Conservation (phyloP, 2,888 invertebrate genomes). For the Plebejus melissa region DNA sequence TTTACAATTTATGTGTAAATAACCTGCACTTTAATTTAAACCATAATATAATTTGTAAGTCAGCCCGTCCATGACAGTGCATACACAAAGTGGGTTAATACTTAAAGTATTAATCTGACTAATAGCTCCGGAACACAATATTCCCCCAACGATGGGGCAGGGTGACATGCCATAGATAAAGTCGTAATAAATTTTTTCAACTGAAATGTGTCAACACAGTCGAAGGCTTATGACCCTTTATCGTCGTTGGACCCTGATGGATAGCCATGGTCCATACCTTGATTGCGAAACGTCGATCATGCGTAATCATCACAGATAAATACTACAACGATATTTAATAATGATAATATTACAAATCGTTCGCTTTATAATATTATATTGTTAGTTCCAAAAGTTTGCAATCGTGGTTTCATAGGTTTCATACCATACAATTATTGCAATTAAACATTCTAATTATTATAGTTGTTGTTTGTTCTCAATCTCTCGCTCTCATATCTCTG, state of each 20-base stretch:
- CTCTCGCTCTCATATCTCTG: neutral
- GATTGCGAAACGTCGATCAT: neutral
- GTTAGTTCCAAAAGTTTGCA: neutral
- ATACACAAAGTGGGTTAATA: conserved; percentile 18
- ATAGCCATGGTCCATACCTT: neutral
- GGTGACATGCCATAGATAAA: conserved; percentile 13
- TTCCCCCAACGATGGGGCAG: neutral
- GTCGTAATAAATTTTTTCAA: conserved; percentile 8
- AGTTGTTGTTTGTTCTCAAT: neutral
- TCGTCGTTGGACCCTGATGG: neutral
- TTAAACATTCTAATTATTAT: neutral
- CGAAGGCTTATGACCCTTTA: neutral
- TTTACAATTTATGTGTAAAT: no score
- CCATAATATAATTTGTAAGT: neutral
- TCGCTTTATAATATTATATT: no score
- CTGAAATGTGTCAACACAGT: neutral
- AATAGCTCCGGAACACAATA: conserved; percentile 20
- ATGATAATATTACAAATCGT: no score
- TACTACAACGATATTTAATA: no score
- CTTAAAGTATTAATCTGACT: conserved; percentile 23
- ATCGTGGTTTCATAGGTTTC: neutral
- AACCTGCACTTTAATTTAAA: neutral
- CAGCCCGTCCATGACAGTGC: conserved; percentile 5
- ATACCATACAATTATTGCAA: no score
- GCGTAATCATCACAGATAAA: neutral